phyloP scores from a whole-genome alignment of 2,888 invertebrate genomes.

The Glyphotaelius pellucidus region DNA sequence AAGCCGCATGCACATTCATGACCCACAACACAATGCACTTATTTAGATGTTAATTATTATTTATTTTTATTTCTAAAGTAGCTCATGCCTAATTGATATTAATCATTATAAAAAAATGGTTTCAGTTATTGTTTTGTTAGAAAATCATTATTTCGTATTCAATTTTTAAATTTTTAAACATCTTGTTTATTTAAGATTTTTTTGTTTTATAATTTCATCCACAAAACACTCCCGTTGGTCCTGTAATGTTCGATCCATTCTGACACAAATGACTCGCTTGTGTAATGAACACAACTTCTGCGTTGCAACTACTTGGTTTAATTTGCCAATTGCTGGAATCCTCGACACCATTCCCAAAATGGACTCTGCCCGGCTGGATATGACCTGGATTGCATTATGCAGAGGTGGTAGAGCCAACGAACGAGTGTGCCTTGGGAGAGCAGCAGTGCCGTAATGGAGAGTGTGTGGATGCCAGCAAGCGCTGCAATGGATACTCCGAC shows the following conservation, averaged over 20 bases:
- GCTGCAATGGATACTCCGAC: constrained; percentile 80
- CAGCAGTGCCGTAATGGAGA: constrained; percentile 76
- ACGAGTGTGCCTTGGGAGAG: constrained; percentile 35
- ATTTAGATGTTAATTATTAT: background rate
- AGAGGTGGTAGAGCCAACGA: background rate
- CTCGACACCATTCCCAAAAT: background rate
- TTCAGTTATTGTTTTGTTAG: constrained; percentile 56
- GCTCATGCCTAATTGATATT: background rate
- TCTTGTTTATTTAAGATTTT: constrained; percentile 25
- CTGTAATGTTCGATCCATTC: background rate
- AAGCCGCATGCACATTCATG: background rate
- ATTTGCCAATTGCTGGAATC: background rate
- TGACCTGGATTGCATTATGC: background rate
- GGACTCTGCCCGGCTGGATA: background rate
- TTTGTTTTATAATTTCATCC: constrained; percentile 53
- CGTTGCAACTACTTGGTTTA: background rate
- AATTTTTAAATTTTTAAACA: background rate
- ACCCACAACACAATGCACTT: constrained; percentile 67
- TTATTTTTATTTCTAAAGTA: background rate
- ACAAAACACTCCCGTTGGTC: constrained; percentile 13
- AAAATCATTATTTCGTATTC: background rate
- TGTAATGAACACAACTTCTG: background rate
- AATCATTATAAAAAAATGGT: background rate
- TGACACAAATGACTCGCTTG: background rate
- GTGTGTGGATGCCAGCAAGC: constrained; percentile 77